phyloP scores from a whole-genome alignment of 2,888 invertebrate species.

The Timandra comae region DNA sequence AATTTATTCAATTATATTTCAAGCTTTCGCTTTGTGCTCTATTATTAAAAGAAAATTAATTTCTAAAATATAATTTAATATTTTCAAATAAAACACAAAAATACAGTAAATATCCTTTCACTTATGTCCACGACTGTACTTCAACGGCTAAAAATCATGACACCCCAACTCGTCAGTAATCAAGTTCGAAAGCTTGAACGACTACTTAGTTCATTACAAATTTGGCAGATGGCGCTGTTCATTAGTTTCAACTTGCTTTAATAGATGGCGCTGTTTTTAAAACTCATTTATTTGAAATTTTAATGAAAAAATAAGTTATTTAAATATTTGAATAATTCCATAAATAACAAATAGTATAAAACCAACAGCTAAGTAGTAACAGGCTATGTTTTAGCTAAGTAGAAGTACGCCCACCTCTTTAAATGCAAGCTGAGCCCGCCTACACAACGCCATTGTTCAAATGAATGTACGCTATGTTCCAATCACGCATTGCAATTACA shows the following conservation, averaged over 20 bases:
- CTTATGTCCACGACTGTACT: constrained; percentile 8
- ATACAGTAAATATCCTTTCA: too few species aligned
- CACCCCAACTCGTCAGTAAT: background rate
- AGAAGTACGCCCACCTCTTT: constrained; percentile 21
- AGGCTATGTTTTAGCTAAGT: constrained; percentile 6
- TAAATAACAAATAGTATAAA: background rate
- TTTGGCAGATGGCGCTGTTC: constrained; percentile 40
- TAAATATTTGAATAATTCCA: background rate
- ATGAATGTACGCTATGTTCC: constrained; percentile 54
- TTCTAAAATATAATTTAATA: background rate
- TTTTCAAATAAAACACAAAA: background rate
- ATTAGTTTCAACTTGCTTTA: constrained; percentile 4
- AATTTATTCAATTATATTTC: too few species aligned
- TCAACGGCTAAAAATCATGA: background rate
- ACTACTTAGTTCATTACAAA: constrained; percentile 22
- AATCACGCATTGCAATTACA: constrained; percentile 65
- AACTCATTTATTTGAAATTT: background rate
- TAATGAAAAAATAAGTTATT: background rate
- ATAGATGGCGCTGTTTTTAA: constrained; percentile 14
- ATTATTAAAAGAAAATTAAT: background rate
- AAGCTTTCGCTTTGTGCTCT: constrained; percentile 6
- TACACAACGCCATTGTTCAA: constrained; percentile 40
- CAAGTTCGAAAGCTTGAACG: constrained; percentile 4
- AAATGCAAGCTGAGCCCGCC: constrained; percentile 31
- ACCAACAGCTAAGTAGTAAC: too few species aligned